phyloP scores from a whole-genome alignment of 2,113 vertebrate species.

The Chloropsis hardwickii region DNA sequence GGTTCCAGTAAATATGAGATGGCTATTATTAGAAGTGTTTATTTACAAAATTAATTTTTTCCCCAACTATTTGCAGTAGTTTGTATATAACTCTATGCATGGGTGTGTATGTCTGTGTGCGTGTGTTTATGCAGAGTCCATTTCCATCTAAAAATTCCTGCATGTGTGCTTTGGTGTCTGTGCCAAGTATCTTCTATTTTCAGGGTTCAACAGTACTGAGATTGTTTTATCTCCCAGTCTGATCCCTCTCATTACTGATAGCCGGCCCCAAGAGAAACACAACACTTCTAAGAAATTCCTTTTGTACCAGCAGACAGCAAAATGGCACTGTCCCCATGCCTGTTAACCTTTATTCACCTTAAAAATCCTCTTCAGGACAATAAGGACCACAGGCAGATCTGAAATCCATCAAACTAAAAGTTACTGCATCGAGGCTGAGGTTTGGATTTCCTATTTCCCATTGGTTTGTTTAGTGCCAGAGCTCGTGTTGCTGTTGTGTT shows the following conservation, averaged over 20 bases:
- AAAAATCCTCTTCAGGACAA: background rate
- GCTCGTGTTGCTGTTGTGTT: accelerated
- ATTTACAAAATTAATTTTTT: background rate
- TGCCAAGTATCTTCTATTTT: constrained; percentile 5
- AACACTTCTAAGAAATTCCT: background rate
- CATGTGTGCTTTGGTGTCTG: background rate
- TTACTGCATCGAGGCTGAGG: background rate
- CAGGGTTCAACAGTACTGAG: background rate
- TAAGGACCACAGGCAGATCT: background rate
- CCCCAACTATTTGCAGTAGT: background rate
- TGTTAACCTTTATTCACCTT: background rate
- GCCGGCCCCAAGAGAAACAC: background rate
- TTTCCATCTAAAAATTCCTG: background rate
- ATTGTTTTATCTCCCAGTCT: background rate
- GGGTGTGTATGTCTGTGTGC: background rate
- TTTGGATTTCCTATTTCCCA: background rate
- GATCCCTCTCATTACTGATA: background rate
- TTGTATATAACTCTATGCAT: background rate
- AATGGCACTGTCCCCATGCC: background rate
- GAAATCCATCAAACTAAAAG: background rate
- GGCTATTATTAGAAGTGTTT: background rate
- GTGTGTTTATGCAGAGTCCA: background rate
- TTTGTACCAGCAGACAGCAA: background rate
- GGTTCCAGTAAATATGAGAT: background rate
- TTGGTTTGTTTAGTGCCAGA: background rate